These are phyloP conservation scores for Littorina saxatilis DNA, from an alignment of 1,140 invertebrate genomes.

Conservation along the genomic window DNA sequence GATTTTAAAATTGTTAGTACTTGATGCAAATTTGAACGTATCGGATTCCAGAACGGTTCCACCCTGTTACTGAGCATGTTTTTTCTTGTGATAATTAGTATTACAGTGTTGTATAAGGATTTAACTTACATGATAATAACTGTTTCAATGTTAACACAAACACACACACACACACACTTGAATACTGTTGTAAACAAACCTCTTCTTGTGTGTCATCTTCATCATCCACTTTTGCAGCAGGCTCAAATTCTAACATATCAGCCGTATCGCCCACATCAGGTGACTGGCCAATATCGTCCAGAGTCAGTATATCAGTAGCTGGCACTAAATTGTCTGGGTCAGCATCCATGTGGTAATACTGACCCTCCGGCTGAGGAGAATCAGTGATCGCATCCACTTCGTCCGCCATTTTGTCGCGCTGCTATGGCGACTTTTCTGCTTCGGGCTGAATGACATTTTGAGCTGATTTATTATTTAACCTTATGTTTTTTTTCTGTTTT, in stretches of 20 bases:
- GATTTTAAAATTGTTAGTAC: too few relatives aligned
- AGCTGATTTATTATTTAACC: too few relatives aligned
- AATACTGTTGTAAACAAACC: constrained; percentile 12
- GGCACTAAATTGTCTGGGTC: constrained; percentile 17
- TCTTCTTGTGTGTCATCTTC: not conserved
- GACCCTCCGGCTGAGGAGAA: not conserved
- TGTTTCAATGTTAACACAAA: too few relatives aligned
- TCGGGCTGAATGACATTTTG: constrained; percentile 9
- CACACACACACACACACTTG: constrained; percentile 7
- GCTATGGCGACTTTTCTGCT: constrained; percentile 25
- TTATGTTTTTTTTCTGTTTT: too few relatives aligned
- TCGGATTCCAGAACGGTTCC: too few relatives aligned
- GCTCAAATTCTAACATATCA: not conserved
- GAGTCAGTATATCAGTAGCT: constrained; percentile 28
- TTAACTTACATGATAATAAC: too few relatives aligned
- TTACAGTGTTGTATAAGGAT: too few relatives aligned
- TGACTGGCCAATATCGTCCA: not conserved
- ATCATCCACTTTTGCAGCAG: constrained; percentile 6
- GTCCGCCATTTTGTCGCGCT: constrained; percentile 35
- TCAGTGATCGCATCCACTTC: not conserved
- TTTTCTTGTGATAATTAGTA: too few relatives aligned
- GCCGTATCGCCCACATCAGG: not conserved
- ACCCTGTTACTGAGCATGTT: too few relatives aligned
- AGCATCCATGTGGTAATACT: constrained; percentile 1
- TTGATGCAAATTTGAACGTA: too few relatives aligned